Percentiles rank a stretch among this genome's conserved stretches.
phyloP scores from a whole-genome alignment of 2,113 vertebrate genomes.

The Paramormyrops kingsleyae region DNA sequence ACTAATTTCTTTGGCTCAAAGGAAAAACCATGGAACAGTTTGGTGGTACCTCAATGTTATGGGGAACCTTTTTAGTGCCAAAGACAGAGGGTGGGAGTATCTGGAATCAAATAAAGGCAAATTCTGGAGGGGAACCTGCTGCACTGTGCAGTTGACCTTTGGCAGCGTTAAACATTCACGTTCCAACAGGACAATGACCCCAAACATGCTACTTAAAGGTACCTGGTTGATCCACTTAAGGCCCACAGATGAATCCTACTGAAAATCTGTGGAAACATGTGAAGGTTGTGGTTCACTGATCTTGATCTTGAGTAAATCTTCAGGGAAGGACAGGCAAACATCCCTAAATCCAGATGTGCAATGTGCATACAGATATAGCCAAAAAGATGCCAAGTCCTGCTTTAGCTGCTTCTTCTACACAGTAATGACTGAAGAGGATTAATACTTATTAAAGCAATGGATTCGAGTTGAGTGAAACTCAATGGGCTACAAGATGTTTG shows the following conservation, averaged over 20 bases:
- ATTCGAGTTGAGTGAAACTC: not conserved
- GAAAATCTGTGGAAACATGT: not conserved
- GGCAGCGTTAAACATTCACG: not conserved
- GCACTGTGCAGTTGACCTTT: not conserved
- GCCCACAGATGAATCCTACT: not conserved
- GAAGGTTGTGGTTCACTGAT: not conserved
- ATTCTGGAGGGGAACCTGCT: not conserved
- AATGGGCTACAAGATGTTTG: not conserved
- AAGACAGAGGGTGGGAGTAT: not conserved
- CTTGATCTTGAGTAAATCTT: not conserved
- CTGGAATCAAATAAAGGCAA: not conserved
- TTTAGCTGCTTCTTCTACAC: not conserved
- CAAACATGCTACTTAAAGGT: not conserved
- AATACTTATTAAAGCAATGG: not conserved
- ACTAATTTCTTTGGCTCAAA: not conserved
- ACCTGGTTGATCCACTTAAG: not conserved
- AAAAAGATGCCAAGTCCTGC: not conserved
- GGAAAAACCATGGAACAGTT: not conserved
- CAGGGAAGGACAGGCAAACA: not conserved
- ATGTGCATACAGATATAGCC: not conserved
- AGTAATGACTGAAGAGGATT: not conserved
- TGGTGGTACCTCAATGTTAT: not conserved
- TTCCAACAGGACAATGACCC: not conserved
- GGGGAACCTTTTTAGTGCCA: not conserved
- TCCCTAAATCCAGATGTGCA: not conserved